A percentile compares a stretch with the other conserved stretches of the same genome.
Conservation (phyloP, 1,140 invertebrate genomes). For the Apolygus lucorum region DNA sequence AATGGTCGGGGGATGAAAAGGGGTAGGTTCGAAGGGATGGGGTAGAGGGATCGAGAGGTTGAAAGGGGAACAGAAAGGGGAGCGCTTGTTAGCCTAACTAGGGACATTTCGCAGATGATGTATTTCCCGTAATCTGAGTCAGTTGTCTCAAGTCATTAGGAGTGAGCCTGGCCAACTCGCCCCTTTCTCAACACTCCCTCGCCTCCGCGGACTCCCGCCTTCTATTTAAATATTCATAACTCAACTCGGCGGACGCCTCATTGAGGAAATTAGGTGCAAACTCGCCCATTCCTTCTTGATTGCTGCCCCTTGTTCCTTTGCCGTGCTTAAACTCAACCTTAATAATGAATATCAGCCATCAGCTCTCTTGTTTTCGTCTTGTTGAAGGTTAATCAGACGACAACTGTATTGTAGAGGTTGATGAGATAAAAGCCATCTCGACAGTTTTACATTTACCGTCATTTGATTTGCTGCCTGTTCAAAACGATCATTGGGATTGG, state of each 20-base stretch:
- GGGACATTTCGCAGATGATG: slow-evolving; percentile 11
- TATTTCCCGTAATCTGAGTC: slow-evolving; percentile 15
- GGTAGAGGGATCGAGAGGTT: neutral
- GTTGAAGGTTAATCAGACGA: no score
- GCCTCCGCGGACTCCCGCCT: neutral
- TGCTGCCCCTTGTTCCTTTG: neutral
- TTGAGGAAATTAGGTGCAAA: neutral
- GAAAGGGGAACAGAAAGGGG: neutral
- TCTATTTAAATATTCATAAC: slow-evolving; percentile 11
- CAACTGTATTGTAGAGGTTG: no score
- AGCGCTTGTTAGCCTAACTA: slow-evolving; percentile 7
- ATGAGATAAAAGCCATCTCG: no score
- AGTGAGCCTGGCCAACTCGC: neutral
- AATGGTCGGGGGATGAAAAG: no score
- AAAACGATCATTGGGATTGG: no score
- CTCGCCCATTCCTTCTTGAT: slow-evolving; percentile 6
- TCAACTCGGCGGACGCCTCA: neutral
- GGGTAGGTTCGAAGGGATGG: no score
- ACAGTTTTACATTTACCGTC: no score
- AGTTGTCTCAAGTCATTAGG: slow-evolving; percentile 11
- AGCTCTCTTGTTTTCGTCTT: neutral
- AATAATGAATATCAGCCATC: neutral
- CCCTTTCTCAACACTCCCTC: neutral
- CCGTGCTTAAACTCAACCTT: neutral
- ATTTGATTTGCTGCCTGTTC: no score